Evolutionary conservation across 2,888 invertebrate species (phyloP).

Genomic region (Yponomeuta malinellus): DNA sequence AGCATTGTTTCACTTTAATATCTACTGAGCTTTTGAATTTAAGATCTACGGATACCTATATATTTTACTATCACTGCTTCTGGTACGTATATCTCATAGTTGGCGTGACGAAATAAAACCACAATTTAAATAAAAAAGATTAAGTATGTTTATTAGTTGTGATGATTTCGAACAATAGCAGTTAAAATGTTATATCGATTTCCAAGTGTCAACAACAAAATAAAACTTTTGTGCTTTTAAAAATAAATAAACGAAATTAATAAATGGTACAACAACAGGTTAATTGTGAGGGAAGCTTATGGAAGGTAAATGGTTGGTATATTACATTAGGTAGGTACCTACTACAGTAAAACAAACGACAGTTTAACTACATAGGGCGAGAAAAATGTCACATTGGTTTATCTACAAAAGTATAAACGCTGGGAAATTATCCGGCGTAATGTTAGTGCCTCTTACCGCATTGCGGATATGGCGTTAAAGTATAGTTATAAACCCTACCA

Average conservation of each 20-base stretch:
- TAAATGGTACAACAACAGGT: conserved; percentile 10
- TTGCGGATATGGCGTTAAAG: too few species aligned
- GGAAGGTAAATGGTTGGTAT: neutral
- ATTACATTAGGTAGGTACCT: conserved; percentile 25
- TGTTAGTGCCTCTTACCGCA: too few species aligned
- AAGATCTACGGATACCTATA: too few species aligned
- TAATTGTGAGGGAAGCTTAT: conserved; percentile 6
- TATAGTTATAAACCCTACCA: neutral
- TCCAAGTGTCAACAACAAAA: conserved; percentile 70
- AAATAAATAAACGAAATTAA: conserved; percentile 15
- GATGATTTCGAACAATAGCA: conserved; percentile 69
- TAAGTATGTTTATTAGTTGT: conserved; percentile 65
- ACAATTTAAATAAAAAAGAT: conserved; percentile 48
- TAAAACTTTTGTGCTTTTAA: conserved; percentile 71
- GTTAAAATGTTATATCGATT: conserved; percentile 60
- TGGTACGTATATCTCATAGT: neutral
- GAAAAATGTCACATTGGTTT: conserved; percentile 26
- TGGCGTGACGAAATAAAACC: conserved; percentile 31
- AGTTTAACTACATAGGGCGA: conserved; percentile 56
- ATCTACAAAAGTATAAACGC: conserved; percentile 5
- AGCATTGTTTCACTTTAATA: too few species aligned
- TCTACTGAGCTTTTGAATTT: too few species aligned
- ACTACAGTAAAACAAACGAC: conserved; percentile 45
- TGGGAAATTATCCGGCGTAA: too few species aligned
- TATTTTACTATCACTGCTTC: too few species aligned